phyloP scores from a whole-genome alignment of 2,888 invertebrate genomes.

The Dexiosoma caninum region DNA sequence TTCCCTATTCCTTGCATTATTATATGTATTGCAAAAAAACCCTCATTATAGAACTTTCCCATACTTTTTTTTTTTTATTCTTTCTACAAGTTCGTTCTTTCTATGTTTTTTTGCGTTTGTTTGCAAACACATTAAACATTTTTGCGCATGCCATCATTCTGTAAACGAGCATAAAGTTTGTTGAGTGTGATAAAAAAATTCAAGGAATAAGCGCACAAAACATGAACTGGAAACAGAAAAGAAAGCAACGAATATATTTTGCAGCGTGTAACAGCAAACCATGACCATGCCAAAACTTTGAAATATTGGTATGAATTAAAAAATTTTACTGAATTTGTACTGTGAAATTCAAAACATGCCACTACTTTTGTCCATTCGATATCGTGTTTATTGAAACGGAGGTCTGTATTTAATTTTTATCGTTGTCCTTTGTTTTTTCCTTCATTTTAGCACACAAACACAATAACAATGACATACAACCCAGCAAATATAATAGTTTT shows the following conservation, averaged over 20 bases:
- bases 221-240: background rate
- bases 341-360: constrained; percentile 10
- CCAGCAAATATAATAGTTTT: no score
- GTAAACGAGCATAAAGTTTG: background rate
- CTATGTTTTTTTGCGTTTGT: background rate
- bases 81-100: constrained; percentile 5
- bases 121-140: constrained; percentile 5
- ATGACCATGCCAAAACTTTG: constrained; percentile 74
- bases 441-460: no score
- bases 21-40: background rate
- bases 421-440: no score
- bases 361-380: constrained; percentile 17
- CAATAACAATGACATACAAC: no score
- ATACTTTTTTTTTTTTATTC: constrained; percentile 19
- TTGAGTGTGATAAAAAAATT: constrained; percentile 15
- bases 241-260: constrained; percentile 51
- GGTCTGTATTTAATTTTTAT: constrained; percentile 14
- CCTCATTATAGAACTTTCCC: constrained; percentile 33
- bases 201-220: background rate
- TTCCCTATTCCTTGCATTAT: constrained; percentile 24
- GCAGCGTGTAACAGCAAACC: constrained; percentile 67
- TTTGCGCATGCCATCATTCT: constrained; percentile 52
- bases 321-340: constrained; percentile 1
- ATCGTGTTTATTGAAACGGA: constrained; percentile 44
- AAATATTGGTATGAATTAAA: constrained; percentile 35